These are phyloP conservation scores for Heterodera filipjevi DNA, from an alignment of 2,888 invertebrate species.

Conservation along the genomic window DNA sequence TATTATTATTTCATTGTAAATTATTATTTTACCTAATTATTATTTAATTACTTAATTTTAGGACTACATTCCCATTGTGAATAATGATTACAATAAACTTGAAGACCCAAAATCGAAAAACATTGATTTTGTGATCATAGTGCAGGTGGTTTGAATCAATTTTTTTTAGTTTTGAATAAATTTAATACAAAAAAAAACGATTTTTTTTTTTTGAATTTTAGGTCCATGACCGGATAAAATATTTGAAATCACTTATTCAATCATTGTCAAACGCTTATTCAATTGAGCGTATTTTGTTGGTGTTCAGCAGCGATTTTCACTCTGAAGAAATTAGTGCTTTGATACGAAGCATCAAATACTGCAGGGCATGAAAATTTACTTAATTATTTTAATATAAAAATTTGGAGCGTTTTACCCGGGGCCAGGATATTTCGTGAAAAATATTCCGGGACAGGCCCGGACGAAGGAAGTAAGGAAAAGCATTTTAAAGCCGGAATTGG, in stretches of 20 bases:
- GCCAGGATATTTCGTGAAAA: too few relatives aligned
- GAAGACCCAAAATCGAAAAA: slow-evolving; percentile 77
- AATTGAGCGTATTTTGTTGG: slow-evolving; percentile 83
- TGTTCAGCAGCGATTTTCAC: slow-evolving; percentile 94
- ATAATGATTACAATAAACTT: slow-evolving; percentile 84
- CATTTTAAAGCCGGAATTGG: too few relatives aligned
- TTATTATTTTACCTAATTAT: neutral
- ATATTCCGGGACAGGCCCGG: too few relatives aligned
- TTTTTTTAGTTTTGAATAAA: neutral
- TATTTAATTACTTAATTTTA: neutral
- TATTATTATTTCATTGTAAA: neutral
- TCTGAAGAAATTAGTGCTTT: slow-evolving; percentile 87
- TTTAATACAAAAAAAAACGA: neutral
- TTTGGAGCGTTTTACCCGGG: too few relatives aligned
- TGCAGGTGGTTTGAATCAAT: slow-evolving; percentile 65
- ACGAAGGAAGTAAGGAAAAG: too few relatives aligned
- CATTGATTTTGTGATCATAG: slow-evolving; percentile 81
- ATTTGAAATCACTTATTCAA: slow-evolving; percentile 88
- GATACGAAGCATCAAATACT: slow-evolving; percentile 89
- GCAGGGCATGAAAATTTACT: slow-evolving; percentile 73
- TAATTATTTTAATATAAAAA: too few relatives aligned
- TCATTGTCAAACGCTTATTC: slow-evolving; percentile 86
- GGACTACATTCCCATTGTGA: slow-evolving; percentile 49
- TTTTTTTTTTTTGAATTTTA: slow-evolving; percentile 66
- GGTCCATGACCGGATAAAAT: slow-evolving; percentile 91